phyloP scores from a whole-genome alignment of 2,797 vertebrate genomes.

The Fundulus diaphanus region DNA sequence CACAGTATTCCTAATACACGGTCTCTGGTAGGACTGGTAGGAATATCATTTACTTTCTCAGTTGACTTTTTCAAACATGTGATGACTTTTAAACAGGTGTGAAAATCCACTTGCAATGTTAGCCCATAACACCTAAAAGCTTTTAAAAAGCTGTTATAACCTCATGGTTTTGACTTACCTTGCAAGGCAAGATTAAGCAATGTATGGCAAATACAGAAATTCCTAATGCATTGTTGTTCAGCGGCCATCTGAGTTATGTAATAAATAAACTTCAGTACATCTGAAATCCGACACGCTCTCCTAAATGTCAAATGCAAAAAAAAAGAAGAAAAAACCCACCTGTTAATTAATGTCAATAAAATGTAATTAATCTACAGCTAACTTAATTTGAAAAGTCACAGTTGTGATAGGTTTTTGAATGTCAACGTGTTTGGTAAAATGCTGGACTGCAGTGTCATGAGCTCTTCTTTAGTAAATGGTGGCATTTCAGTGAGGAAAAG shows the following conservation, averaged over 20 bases:
- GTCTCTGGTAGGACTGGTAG: background rate
- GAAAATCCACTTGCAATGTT: background rate
- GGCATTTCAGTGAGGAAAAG: constrained; percentile 9
- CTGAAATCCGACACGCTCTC: constrained; percentile 14
- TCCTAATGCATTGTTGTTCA: background rate
- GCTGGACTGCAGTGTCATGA: background rate
- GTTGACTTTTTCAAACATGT: background rate
- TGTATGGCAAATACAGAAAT: background rate
- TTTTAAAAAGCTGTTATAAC: background rate
- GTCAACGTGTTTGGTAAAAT: background rate
- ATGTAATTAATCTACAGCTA: constrained; percentile 30
- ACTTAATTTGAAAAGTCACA: constrained; percentile 25
- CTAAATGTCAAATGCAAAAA: constrained; percentile 37
- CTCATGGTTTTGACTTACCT: background rate
- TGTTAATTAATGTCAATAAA: constrained; percentile 36
- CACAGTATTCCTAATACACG: background rate
- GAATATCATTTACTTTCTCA: background rate
- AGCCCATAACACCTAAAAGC: background rate
- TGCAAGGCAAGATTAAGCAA: background rate
- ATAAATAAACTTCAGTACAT: constrained; percentile 24
- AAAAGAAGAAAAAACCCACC: constrained; percentile 28
- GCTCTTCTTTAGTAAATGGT: background rate
- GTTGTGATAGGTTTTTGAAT: constrained; percentile 7
- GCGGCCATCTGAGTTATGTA: constrained; percentile 1
- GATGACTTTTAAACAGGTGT: background rate